These are phyloP conservation scores for Drosophila sordidapex DNA, from an alignment of 2,888 invertebrate genomes.

Conservation along the genomic window DNA sequence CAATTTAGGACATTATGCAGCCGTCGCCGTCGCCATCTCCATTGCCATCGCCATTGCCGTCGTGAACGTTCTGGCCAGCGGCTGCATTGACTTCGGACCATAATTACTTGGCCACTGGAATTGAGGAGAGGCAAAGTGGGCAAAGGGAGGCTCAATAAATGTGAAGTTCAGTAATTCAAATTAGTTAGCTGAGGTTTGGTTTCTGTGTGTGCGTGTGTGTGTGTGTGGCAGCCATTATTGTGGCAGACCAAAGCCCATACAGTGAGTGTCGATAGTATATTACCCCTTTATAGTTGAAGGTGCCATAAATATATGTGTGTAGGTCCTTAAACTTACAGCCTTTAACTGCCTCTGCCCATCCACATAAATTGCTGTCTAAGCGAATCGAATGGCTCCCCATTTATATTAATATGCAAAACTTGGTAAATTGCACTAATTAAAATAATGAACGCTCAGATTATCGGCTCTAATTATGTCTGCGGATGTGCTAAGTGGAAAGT, in stretches of 20 bases:
- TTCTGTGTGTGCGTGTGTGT: neutral
- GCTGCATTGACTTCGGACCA: constrained; percentile 53
- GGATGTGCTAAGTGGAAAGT: constrained; percentile 48
- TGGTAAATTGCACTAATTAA: constrained; percentile 79
- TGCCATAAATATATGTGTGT: neutral
- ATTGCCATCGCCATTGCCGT: neutral
- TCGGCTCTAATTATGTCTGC: constrained; percentile 72
- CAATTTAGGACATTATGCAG: constrained; percentile 75
- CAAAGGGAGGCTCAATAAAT: constrained; percentile 29
- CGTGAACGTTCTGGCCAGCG: constrained; percentile 8
- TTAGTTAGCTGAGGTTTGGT: constrained; percentile 60
- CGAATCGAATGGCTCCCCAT: constrained; percentile 63
- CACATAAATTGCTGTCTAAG: constrained; percentile 70
- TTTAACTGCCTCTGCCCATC: constrained; percentile 2
- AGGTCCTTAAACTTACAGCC: constrained; percentile 4
- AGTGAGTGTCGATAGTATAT: constrained; percentile 29
- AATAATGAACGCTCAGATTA: constrained; percentile 79
- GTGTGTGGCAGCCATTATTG: constrained; percentile 6
- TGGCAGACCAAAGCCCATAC: constrained; percentile 10
- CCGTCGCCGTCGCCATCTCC: constrained; percentile 29
- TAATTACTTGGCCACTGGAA: constrained; percentile 60
- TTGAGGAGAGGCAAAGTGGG: neutral
- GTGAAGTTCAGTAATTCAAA: constrained; percentile 75
- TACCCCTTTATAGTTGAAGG: constrained; percentile 33
- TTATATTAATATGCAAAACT: constrained; percentile 78